phyloP scores from a whole-genome alignment of 2,113 vertebrate species.

The Opisthocomus hoazin region DNA sequence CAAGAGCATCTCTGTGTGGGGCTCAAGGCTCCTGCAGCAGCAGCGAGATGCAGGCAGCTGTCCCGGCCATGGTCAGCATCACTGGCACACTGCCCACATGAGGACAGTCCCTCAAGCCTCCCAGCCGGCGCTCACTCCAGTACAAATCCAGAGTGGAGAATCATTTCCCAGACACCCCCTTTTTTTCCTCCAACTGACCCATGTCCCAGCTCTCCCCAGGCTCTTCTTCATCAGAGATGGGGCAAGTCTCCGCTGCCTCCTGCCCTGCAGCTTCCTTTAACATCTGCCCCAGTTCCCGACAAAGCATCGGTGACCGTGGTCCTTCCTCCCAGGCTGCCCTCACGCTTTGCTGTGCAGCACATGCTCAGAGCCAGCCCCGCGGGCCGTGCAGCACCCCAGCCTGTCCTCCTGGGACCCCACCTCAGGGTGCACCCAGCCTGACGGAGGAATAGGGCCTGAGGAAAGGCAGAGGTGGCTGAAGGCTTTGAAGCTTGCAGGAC shows the following conservation, averaged over 20 bases:
- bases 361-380: accelerated
- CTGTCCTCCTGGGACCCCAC: neutral
- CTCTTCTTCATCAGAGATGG: neutral
- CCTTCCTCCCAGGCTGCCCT: neutral
- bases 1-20: neutral
- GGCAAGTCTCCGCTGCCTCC: neutral
- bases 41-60: neutral
- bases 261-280: accelerated
- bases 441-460: neutral
- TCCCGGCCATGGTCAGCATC: neutral
- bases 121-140: neutral
- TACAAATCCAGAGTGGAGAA: neutral
- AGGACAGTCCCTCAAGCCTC: neutral
- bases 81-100: neutral
- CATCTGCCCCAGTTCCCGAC: neutral
- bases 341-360: neutral
- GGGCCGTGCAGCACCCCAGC: neutral
- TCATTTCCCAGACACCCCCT: neutral
- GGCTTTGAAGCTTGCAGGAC: neutral
- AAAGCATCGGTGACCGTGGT: neutral
- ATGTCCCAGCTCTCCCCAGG: neutral
- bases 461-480: neutral
- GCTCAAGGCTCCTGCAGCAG: neutral
- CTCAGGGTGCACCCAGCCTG: neutral
- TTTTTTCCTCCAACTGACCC: neutral